These are phyloP conservation scores for Pteronotus mesoamericanus DNA, from an alignment of 2,797 vertebrate species.

Conservation along the genomic window DNA sequence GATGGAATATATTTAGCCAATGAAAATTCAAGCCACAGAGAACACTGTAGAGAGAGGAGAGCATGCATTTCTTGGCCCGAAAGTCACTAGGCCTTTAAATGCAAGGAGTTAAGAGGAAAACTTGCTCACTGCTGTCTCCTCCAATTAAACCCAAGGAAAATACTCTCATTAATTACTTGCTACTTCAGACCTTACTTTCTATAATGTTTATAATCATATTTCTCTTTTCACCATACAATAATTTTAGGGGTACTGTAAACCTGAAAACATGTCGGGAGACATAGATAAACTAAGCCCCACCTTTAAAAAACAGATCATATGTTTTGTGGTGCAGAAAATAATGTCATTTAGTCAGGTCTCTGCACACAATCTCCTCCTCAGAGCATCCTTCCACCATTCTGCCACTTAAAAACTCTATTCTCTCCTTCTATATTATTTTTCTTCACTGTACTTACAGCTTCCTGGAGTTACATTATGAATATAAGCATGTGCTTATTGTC, in stretches of 20 bases:
- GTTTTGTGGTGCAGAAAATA: background rate
- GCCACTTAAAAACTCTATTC: background rate
- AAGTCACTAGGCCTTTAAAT: conserved; percentile 3
- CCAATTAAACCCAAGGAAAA: background rate
- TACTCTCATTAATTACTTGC: background rate
- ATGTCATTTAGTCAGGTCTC: background rate
- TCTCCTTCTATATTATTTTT: background rate
- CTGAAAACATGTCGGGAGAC: background rate
- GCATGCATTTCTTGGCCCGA: background rate
- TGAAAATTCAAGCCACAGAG: conserved; percentile 6
- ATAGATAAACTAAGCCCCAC: background rate
- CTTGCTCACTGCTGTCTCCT: background rate
- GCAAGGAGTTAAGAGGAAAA: background rate
- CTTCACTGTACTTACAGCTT: background rate
- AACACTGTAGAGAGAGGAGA: background rate
- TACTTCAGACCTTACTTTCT: conserved; percentile 11
- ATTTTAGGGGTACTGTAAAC: background rate
- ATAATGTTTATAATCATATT: background rate
- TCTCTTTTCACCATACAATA: background rate
- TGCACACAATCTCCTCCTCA: background rate
- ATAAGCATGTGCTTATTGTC: background rate
- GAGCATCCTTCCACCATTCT: background rate
- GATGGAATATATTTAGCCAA: conserved; percentile 26
- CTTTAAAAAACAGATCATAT: background rate
- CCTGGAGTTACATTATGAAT: background rate